Conservation (phyloP, 2,888 invertebrate genomes). For the Cheilosia grossa region DNA sequence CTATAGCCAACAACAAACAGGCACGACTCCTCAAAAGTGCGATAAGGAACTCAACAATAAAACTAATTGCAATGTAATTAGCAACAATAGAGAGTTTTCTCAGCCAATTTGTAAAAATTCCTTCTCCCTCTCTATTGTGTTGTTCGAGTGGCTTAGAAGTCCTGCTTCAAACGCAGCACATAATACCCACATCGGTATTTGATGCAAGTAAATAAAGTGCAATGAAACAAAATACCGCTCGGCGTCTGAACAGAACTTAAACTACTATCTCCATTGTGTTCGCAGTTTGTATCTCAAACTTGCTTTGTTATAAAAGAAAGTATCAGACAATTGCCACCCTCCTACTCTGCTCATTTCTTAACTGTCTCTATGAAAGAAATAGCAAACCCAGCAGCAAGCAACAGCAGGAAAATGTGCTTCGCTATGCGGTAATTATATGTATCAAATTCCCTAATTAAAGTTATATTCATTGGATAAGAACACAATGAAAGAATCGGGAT, state of each 20-base stretch:
- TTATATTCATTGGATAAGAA: constrained; percentile 55
- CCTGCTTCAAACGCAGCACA: constrained; percentile 1
- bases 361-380: constrained; percentile 19
- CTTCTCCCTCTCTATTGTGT: neutral
- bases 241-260: constrained; percentile 6
- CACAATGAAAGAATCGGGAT: constrained; percentile 40
- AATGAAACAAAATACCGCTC: constrained; percentile 35
- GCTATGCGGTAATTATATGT: constrained; percentile 54
- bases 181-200: constrained; percentile 6
- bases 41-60: constrained; percentile 49
- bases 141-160: constrained; percentile 3
- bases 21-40: neutral
- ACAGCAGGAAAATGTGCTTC: constrained; percentile 35
- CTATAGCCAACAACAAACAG: neutral
- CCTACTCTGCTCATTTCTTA: constrained; percentile 19
- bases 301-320: constrained; percentile 31
- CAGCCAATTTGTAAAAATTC: constrained; percentile 6
- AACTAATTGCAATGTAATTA: constrained; percentile 60
- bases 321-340: constrained; percentile 4
- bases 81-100: constrained; percentile 43
- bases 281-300: constrained; percentile 27
- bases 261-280: constrained; percentile 7
- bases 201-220: constrained; percentile 55
- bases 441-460: constrained; percentile 64
- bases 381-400: constrained; percentile 3